Percentiles rank a stretch among this genome's conserved stretches.
Evolutionary conservation across 1,140 invertebrate species (phyloP).

Genomic region (Lordiphosa stackelbergi): DNA sequence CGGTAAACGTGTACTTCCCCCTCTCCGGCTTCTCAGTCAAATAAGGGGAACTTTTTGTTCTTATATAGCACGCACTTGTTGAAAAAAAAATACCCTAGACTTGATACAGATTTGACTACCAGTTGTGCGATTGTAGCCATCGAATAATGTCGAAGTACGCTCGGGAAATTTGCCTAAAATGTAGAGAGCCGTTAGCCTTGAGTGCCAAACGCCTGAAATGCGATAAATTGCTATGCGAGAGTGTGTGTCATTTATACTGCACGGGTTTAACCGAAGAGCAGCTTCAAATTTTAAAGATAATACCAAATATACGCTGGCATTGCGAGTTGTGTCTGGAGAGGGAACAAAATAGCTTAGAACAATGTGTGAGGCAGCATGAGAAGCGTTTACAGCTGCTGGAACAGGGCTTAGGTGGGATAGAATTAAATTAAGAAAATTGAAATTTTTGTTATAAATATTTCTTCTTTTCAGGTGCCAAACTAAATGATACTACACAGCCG

Average conservation of each 20-base stretch:
- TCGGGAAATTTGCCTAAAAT: constrained; percentile 36
- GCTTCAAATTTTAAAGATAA: constrained; percentile 10
- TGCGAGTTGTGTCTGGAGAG: constrained; percentile 33
- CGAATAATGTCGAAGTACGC: constrained; percentile 39
- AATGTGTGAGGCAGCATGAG: constrained; percentile 37
- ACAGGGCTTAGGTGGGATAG: constrained; percentile 31
- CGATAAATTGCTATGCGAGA: constrained; percentile 19
- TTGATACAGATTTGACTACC: constrained; percentile 18
- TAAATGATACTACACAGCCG: constrained; percentile 25
- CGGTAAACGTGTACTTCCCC: constrained; percentile 17
- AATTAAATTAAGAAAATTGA: background rate
- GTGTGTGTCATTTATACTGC: constrained; percentile 25
- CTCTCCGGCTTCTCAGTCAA: background rate
- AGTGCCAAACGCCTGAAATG: constrained; percentile 20
- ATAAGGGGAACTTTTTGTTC: background rate
- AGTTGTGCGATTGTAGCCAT: constrained; percentile 32
- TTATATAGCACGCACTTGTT: background rate
- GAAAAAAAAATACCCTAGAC: constrained; percentile 43
- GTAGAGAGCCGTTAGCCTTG: constrained; percentile 17
- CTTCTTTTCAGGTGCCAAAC: constrained; percentile 36
- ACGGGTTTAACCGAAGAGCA: constrained; percentile 16
- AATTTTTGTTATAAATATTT: background rate
- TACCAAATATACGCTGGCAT: constrained; percentile 28
- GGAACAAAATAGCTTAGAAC: constrained; percentile 25
- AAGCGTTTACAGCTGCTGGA: constrained; percentile 48